Evolutionary conservation across 2,113 vertebrate genomes (phyloP).

Genomic region (Embiotoca jacksoni): DNA sequence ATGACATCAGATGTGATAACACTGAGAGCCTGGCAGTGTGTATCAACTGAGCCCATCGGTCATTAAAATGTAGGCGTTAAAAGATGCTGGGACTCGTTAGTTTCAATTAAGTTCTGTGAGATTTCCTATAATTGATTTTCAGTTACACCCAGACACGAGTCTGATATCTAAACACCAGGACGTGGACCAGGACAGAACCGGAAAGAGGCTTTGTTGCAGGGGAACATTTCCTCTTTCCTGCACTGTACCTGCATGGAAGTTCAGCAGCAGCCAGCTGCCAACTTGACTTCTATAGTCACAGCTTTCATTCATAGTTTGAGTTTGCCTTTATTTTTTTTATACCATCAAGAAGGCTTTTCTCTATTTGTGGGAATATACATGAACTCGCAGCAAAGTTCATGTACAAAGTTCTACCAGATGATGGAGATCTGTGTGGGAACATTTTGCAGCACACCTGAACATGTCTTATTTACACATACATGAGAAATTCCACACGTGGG

Average conservation of each 20-base stretch:
- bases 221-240: conserved; percentile 30
- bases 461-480: conserved; percentile 42
- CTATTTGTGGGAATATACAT: neutral
- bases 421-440: conserved; percentile 31
- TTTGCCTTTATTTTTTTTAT: neutral
- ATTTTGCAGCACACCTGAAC: conserved; percentile 43
- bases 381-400: conserved; percentile 13
- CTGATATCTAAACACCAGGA: neutral
- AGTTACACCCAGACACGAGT: neutral
- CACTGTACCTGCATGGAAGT: neutral
- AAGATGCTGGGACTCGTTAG: neutral
- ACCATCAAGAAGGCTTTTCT: neutral
- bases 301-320: conserved; percentile 3
- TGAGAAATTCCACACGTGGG: conserved; percentile 64
- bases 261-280: neutral
- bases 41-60: conserved; percentile 1
- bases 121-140: neutral
- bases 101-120: conserved; percentile 9
- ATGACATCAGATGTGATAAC: conserved; percentile 50
- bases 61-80: conserved; percentile 6
- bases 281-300: neutral
- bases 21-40: conserved; percentile 13
- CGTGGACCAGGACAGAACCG: neutral
- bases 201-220: neutral
- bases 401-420: conserved; percentile 28